Evolutionary conservation across 2,113 vertebrate genomes (phyloP), one percentile per base, ranked within the genome.

Genomic region (Danio rerio): DNA sequence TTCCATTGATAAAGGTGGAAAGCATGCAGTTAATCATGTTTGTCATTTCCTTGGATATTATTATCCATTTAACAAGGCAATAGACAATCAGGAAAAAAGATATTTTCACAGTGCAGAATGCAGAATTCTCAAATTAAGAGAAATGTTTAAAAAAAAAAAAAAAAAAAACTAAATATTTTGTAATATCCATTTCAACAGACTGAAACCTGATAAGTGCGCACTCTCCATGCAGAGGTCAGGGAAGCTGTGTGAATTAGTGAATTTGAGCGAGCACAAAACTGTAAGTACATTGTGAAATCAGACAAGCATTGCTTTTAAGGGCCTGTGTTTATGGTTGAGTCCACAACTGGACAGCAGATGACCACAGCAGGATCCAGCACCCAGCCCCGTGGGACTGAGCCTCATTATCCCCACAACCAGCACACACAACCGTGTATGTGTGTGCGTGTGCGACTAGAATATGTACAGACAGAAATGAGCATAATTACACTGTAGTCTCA

Each of bases 401-500:
- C 59, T 80, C 70, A 74, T 65, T 73, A 84, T 47, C 20, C 43
- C 11, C 40, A 49, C 11, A 18, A 65, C 45, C 63, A 69, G 81
- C 72, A 59, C 66, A 89, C 50, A 71, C n/a, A 9, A 21, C 56
- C 50, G 50, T 15, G 77, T 87, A 56, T 70, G 20, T 31, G 40
- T 82, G 79, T 81, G 70, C 71, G 71, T 79, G 74, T 81, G 56
- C 62, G 71, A 76, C 52, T 65, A 13, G 45, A 55, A 68, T 72
- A 83, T 63, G 49, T 40, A 69, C 55, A 80, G 11, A 79, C 75
- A 86, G 31, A 84, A 69, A 56, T 66, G 58, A 42, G 83, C 80
- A 77, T 90, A 89, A 92, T 88, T 91, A 86, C 83, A 87, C 84
- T 82, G 85, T 84, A 87, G 45, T 87, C 56, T 81, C 68, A 21